Conservation (phyloP, 1,140 invertebrate genomes). For the Heliconius congener region DNA sequence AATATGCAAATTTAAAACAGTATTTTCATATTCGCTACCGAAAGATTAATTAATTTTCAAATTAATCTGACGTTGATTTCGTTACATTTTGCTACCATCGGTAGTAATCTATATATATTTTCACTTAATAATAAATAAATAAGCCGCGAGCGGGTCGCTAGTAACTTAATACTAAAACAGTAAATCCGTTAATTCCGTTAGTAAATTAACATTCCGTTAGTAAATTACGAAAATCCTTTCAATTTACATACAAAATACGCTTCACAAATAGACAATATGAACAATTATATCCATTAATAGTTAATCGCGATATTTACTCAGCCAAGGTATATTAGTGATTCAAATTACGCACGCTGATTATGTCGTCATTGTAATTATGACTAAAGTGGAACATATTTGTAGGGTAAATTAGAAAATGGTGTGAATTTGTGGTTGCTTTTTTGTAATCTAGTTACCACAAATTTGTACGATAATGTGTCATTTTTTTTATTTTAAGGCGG, state of each 20-base stretch:
- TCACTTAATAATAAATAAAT: too few species aligned
- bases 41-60: constrained; percentile 13
- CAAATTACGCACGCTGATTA: neutral
- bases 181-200: too few species aligned
- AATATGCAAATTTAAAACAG: neutral
- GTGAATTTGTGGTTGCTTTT: neutral
- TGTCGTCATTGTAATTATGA: neutral
- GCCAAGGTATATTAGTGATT: neutral
- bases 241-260: neutral
- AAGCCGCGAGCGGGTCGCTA: too few species aligned
- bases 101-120: neutral
- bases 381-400: neutral
- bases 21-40: neutral
- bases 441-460: too few species aligned
- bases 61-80: constrained; percentile 6
- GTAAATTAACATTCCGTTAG: too few species aligned
- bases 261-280: neutral
- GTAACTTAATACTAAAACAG: too few species aligned
- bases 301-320: neutral
- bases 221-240: neutral
- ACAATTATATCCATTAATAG: neutral
- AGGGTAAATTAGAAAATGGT: neutral
- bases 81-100: neutral
- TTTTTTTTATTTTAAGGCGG: too few species aligned
- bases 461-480: too few species aligned